Base-by-base conservation (phyloP, 2,888 invertebrate genomes). In the Zaprionus obscuricornis region DNA sequence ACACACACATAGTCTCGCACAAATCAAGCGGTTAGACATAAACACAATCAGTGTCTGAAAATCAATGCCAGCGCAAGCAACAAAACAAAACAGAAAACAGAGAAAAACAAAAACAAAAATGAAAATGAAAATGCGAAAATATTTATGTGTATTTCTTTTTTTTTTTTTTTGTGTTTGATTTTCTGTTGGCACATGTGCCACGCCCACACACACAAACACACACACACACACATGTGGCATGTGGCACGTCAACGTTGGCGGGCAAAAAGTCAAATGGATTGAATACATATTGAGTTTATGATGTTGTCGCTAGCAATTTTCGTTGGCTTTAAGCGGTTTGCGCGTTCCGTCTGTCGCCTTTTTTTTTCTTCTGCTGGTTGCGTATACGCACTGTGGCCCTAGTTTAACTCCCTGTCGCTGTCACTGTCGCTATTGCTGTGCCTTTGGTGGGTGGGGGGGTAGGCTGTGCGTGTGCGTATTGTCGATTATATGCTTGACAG, bases 191-290 rank as follows among this genome's bases (percentile, higher is more conserved):
- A 20, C 1, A n/a, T n/a, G n/a, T 46, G 49, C 60, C 69, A 69
- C 66, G 66, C 69, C 66, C 52, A 47, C 46, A n/a, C n/a, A n/a
- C n/a, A n/a, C n/a, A n/a, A n/a, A n/a, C n/a, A n/a, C n/a, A n/a
- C n/a, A n/a, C n/a, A n/a, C n/a, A n/a, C n/a, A n/a, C n/a, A 36
- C 46, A 42, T 58, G 67, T 58, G 67, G 64, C 64, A 64, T n/a
- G n/a, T n/a, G 46, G 42, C 68, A 59, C 68, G 49, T 58, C 67
- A 64, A 58, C 49, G 52, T 13, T 50, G 66, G 56, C 55, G 52
- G 42, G 66, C 73, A 78, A 81, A 82, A 85, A 79, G 82, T 82
- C 84, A 82, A 83, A 84, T 70, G 77, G 74, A 79, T 84, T 84
- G 79, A 82, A 84, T 79, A 68, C 67, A 68, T 68, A 79, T 75